phyloP scores from a whole-genome alignment of 2,797 vertebrate genomes.

The Propithecus deckenii region DNA sequence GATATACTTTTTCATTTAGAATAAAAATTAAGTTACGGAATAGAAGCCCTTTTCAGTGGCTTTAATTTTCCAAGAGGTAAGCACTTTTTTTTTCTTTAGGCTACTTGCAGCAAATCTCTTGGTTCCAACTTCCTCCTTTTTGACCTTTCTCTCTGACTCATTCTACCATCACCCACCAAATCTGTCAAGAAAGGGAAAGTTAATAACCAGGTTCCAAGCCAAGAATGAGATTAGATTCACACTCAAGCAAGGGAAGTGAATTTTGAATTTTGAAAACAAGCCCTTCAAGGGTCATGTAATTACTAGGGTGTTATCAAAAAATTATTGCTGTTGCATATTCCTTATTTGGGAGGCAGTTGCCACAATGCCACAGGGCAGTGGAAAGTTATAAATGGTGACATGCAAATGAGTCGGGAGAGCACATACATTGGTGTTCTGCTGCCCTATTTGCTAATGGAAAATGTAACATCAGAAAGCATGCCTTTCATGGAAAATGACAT shows the following conservation, averaged over 20 bases:
- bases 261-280: slow-evolving; percentile 75
- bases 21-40: slow-evolving; percentile 15
- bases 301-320: slow-evolving; percentile 77
- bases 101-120: slow-evolving; percentile 44
- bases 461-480: slow-evolving; percentile 49
- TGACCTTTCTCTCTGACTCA: slow-evolving; percentile 53
- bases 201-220: slow-evolving; percentile 76
- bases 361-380: slow-evolving; percentile 53
- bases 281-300: slow-evolving; percentile 79
- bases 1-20: background rate
- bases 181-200: slow-evolving; percentile 76
- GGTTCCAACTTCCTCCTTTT: slow-evolving; percentile 15
- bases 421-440: slow-evolving; percentile 26
- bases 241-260: slow-evolving; percentile 66
- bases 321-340: slow-evolving; percentile 68
- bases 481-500: slow-evolving; percentile 63
- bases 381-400: slow-evolving; percentile 65
- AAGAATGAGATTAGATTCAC: slow-evolving; percentile 75
- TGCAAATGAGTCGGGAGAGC: slow-evolving; percentile 49
- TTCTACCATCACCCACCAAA: slow-evolving; percentile 59
- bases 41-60: background rate
- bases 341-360: slow-evolving; percentile 51
- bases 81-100: background rate
- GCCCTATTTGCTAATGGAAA: slow-evolving; percentile 69
- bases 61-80: slow-evolving; percentile 44